Evolutionary conservation across 2,113 vertebrate species (phyloP).

Genomic region (Eolophus roseicapilla): DNA sequence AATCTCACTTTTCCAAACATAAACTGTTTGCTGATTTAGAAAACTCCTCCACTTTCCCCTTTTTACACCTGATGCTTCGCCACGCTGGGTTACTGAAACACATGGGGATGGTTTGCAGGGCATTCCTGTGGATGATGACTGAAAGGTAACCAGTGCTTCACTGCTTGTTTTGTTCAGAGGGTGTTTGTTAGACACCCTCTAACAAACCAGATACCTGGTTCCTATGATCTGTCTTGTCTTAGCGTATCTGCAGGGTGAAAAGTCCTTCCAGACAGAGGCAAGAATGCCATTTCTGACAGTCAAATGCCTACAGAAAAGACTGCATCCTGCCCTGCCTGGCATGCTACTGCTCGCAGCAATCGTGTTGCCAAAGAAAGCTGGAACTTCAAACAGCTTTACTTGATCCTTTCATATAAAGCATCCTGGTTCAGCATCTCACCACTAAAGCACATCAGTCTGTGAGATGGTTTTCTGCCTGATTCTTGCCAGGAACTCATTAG

Average conservation of each 20-base stretch:
- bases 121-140: accelerated
- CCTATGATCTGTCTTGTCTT: neutral
- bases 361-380: slow-evolving; percentile 4
- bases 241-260: neutral
- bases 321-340: neutral
- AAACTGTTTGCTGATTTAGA: slow-evolving; percentile 2
- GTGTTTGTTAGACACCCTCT: neutral
- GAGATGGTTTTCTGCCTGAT: slow-evolving; percentile 6
- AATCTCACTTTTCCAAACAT: slow-evolving; percentile 2
- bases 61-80: neutral
- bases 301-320: neutral
- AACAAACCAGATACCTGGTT: neutral
- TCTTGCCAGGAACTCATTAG: slow-evolving; percentile 53
- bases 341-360: neutral
- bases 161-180: neutral
- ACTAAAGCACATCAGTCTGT: neutral
- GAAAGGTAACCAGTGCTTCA: neutral
- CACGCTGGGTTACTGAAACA: neutral
- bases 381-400: slow-evolving; percentile 41
- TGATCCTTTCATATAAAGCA: neutral
- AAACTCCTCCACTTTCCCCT: neutral
- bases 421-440: slow-evolving; percentile 16
- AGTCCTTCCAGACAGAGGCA: neutral
- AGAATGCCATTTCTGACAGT: neutral
- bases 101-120: neutral